phyloP scores from a whole-genome alignment of 2,797 vertebrate species.

The Discoglossus pictus region DNA sequence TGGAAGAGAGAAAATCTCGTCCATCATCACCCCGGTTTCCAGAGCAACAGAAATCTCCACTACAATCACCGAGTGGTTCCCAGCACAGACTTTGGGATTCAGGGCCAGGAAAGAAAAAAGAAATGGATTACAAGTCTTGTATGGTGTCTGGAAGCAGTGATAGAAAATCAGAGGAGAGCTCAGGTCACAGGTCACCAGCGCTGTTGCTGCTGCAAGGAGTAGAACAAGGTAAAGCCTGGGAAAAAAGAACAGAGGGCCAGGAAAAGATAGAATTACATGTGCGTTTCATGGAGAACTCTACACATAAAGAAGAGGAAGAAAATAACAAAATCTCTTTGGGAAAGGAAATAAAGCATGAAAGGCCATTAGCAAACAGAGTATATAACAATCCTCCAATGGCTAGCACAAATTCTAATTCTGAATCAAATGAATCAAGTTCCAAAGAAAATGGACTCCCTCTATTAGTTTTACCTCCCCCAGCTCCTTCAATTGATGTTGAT shows the following conservation, averaged over 20 bases:
- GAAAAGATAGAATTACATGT: conserved; percentile 74
- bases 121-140: conserved; percentile 50
- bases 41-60: conserved; percentile 42
- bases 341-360: conserved; percentile 50
- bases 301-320: conserved; percentile 45
- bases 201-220: conserved; percentile 43
- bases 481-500: conserved; percentile 86
- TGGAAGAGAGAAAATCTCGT: conserved; percentile 51
- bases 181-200: conserved; percentile 44
- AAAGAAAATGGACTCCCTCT: conserved; percentile 73
- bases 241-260: conserved; percentile 67
- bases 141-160: conserved; percentile 38
- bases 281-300: conserved; percentile 64
- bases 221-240: conserved; percentile 66
- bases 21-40: conserved; percentile 50
- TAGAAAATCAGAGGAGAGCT: conserved; percentile 43
- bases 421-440: conserved; percentile 46
- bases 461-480: conserved; percentile 86
- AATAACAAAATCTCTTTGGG: conserved; percentile 1
- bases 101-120: conserved; percentile 40
- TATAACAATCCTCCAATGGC: conserved; percentile 36
- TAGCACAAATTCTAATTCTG: conserved; percentile 40
- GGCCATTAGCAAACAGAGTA: conserved; percentile 32
- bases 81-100: conserved; percentile 57
- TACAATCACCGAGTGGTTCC: conserved; percentile 50